Conservation (phyloP, 2,113 vertebrate species). For the Ceratotherium simum region DNA sequence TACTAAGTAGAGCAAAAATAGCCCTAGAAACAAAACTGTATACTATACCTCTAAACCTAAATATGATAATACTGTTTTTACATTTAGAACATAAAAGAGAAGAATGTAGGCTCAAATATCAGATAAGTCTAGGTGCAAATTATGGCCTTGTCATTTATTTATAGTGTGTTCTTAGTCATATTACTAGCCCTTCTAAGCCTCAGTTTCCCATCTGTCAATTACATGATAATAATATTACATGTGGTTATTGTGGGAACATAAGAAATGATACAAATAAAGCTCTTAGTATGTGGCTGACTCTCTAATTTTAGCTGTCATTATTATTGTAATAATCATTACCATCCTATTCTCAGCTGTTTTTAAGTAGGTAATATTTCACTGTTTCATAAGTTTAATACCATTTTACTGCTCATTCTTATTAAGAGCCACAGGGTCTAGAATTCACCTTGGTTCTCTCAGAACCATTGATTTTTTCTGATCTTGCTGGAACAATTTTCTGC, state of each 20-base stretch:
- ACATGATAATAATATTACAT: not conserved
- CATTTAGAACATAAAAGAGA: not conserved
- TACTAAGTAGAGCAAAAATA: not conserved
- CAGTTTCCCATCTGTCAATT: slow-evolving; percentile 14
- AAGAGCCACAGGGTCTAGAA: not conserved
- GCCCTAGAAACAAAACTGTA: not conserved
- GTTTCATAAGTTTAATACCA: not conserved
- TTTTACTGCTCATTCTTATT: not conserved
- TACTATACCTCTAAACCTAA: not conserved
- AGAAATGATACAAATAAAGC: not conserved
- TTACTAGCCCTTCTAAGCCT: not conserved
- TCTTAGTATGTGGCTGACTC: not conserved
- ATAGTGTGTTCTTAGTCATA: not conserved
- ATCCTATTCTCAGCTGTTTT: not conserved
- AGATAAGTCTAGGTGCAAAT: not conserved
- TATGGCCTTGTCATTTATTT: not conserved
- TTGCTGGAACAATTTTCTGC: not conserved
- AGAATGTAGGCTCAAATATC: not conserved
- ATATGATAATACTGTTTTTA: not conserved
- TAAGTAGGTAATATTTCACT: not conserved
- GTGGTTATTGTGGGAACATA: not conserved
- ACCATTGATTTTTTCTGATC: not conserved
- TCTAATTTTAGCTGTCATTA: not conserved
- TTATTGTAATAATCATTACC: not conserved
- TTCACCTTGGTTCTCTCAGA: not conserved